phyloP scores from a whole-genome alignment of 2,113 vertebrate genomes.

The Abramis brama region DNA sequence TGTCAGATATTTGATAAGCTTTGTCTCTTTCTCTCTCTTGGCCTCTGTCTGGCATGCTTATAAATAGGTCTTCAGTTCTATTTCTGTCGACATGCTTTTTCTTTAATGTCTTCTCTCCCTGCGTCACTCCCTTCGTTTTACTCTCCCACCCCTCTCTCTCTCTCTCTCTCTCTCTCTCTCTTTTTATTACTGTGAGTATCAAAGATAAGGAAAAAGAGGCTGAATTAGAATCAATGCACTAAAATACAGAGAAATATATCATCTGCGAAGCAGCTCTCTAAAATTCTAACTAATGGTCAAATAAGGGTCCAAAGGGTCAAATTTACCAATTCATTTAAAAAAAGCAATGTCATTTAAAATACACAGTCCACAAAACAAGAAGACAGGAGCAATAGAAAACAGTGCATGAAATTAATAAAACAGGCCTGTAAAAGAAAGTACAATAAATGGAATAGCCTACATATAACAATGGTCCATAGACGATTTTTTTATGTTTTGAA shows the following conservation, averaged over 20 bases:
- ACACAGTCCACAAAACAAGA: no score
- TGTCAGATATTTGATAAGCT: not conserved
- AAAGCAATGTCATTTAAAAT: no score
- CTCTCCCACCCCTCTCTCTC: not conserved
- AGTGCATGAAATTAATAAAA: no score
- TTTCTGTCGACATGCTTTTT: not conserved
- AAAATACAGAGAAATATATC: not conserved
- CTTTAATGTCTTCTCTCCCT: not conserved
- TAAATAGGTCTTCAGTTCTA: slow-evolving; percentile 2
- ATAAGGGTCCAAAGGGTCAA: no score
- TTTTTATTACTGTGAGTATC: not conserved
- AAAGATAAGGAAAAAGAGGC: not conserved
- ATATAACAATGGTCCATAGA: no score
- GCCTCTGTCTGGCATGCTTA: not conserved
- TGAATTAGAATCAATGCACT: not conserved
- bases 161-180: not conserved
- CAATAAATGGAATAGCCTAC: no score
- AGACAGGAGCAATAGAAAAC: no score
- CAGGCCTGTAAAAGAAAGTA: no score
- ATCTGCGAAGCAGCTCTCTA: no score
- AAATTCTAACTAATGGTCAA: not conserved
- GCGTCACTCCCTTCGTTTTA: not conserved
- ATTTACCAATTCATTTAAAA: no score
- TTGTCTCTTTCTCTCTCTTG: not conserved
- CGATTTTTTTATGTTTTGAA: no score